Evolutionary conservation across 1,140 invertebrate genomes (phyloP), one percentile per base, ranked within the genome.

Genomic region (Dreissena rostriformis): DNA sequence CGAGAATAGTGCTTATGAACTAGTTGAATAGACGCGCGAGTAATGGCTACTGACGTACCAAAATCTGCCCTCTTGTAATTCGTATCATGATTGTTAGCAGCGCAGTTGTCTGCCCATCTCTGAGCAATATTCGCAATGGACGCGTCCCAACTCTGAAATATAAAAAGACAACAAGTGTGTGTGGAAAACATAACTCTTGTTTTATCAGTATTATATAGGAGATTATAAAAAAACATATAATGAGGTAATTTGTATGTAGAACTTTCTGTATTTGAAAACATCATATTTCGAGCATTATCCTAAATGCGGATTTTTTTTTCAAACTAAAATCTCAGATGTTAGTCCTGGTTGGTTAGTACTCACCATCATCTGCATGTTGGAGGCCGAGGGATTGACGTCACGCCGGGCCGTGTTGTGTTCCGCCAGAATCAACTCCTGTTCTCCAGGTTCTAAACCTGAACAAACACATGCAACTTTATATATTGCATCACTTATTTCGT

Each of bases 71-170:
- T 49, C 53, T 73, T 78, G 49, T 78, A 84, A 28, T 67, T 55
- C 6, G 49, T 29, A 24, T 84, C 82, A 65, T 84, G 82, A 39
- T 39, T 39, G 22, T 73, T 19, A 19, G 55, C 39, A 8, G 26
- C 19, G 65, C 82, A 84, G 55, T 84, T 84, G 28, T 84, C 82
- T 29, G 82, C 82, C 82, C 82, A 84, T 49, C 75, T 65, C 22
- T 78, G 66, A 0, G 82, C 82, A 24, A 71, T 78, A 10, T 52
- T 78, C 14, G 82, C 82, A n/a, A 84, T 66, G 22, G 78, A 74
- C 0, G 52, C 61, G 29, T 84, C 82, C 82, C 82, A 84, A 24
- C 49, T 61, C 82, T 84, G 66, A 66, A 81, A 82, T 71, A 70
- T 76, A 63, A 22, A 26, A 1, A 39, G 26, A 17, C 5, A 68